Conservation (phyloP, 2,888 invertebrate genomes). For the Pyrocoelia pectoralis region DNA sequence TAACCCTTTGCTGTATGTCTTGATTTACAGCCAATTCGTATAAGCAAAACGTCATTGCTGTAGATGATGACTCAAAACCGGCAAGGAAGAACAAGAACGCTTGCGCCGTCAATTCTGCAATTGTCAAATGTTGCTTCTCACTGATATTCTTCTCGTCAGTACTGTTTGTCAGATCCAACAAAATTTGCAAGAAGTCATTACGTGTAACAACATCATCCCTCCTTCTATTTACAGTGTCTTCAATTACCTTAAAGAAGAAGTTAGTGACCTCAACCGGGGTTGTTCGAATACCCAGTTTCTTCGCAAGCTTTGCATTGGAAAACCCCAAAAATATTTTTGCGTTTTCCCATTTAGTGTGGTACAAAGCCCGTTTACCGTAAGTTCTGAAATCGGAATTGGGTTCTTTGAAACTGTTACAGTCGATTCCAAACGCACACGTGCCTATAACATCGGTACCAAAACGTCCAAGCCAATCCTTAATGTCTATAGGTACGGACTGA, state of each 20-base stretch:
- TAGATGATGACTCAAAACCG: slow-evolving; percentile 57
- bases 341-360: not conserved
- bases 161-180: slow-evolving; percentile 57
- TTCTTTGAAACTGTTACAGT: slow-evolving; percentile 64
- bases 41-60: slow-evolving; percentile 58
- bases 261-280: not conserved
- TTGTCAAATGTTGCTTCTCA: slow-evolving; percentile 6
- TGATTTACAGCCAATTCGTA: slow-evolving; percentile 62
- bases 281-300: slow-evolving; percentile 61
- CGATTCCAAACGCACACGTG: slow-evolving; percentile 67
- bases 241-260: not conserved
- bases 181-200: slow-evolving; percentile 56
- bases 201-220: not conserved
- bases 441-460: slow-evolving; percentile 68
- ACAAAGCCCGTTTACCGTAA: not conserved
- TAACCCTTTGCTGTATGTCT: slow-evolving; percentile 57
- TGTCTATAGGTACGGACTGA: slow-evolving; percentile 15
- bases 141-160: slow-evolving; percentile 8
- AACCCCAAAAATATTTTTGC: not conserved
- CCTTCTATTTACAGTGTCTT: not conserved
- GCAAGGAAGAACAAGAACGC: slow-evolving; percentile 49
- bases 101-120: slow-evolving; percentile 43
- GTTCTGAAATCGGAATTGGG: slow-evolving; percentile 61
- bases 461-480: slow-evolving; percentile 61
- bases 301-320: slow-evolving; percentile 41